phyloP scores from a whole-genome alignment of 2,797 vertebrate genomes.

The Nothura maculosa region DNA sequence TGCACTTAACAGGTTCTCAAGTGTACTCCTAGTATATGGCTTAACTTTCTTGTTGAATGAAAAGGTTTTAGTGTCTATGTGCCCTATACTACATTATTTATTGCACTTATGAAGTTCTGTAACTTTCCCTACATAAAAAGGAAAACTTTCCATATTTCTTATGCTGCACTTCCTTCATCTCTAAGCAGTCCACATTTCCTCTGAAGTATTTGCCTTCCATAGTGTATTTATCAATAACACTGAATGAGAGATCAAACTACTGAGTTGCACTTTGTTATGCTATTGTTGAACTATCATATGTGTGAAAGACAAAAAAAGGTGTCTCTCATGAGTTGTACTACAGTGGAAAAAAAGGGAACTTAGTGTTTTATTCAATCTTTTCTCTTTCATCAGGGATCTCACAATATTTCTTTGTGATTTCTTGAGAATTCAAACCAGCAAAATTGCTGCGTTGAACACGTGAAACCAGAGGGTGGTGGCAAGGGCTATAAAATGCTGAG shows the following conservation, averaged over 20 bases:
- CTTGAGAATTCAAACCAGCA: background rate
- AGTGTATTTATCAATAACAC: background rate
- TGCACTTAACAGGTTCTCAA: slow-evolving; percentile 39
- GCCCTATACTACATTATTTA: slow-evolving; percentile 20
- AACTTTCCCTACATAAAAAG: background rate
- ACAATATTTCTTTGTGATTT: background rate
- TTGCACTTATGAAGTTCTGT: background rate
- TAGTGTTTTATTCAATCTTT: background rate
- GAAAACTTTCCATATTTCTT: background rate
- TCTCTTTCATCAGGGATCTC: background rate
- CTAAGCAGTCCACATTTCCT: background rate
- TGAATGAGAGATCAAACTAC: background rate
- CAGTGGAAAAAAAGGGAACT: background rate
- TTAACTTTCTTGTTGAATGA: slow-evolving; percentile 11
- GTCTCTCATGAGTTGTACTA: background rate
- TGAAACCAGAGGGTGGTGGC: background rate
- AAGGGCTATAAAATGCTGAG: background rate
- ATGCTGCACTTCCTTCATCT: background rate
- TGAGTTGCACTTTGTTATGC: background rate
- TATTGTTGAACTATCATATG: background rate
- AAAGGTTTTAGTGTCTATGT: background rate
- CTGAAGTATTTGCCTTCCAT: background rate
- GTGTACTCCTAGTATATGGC: background rate
- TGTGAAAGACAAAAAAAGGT: background rate
- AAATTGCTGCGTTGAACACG: background rate